A percentile compares a stretch with the other conserved stretches of the same genome.
These are phyloP conservation scores for Meloidogyne exigua DNA, from an alignment of 1,140 invertebrate genomes.

Conservation along the genomic window DNA sequence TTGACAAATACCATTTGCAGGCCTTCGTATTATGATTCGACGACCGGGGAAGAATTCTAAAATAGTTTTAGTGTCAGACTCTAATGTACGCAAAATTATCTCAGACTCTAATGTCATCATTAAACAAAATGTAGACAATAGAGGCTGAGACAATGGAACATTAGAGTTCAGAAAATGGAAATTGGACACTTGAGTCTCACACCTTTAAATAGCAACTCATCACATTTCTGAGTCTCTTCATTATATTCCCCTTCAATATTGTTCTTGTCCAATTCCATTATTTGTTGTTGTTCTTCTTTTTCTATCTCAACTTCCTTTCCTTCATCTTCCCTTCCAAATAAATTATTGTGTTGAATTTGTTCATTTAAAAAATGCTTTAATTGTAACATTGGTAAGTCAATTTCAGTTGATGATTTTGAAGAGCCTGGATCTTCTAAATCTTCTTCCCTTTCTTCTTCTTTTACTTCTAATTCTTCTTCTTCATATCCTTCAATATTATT, in stretches of 20 bases:
- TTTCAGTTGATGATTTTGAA: neutral
- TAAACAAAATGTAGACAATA: no score
- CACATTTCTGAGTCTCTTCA: neutral
- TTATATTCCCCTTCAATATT: neutral
- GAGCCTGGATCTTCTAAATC: neutral
- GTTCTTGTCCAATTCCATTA: neutral
- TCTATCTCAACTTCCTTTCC: neutral
- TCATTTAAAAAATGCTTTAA: neutral
- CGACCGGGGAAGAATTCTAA: conserved; percentile 23
- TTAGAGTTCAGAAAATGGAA: neutral
- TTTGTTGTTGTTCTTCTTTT: neutral
- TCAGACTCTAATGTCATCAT: no score
- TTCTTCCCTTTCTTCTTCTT: neutral
- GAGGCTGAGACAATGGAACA: no score
- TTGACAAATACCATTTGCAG: conserved; percentile 10
- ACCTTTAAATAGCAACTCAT: neutral
- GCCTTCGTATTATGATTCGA: conserved; percentile 14
- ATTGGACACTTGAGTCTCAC: neutral
- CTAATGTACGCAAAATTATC: no score
- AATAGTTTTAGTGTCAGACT: neutral
- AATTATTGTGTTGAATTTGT: conserved; percentile 1
- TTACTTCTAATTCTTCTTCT: neutral
- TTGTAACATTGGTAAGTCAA: neutral
- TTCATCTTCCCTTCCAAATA: neutral
- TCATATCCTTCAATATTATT: neutral